Percentiles rank a stretch among this genome's conserved stretches.
Conservation (phyloP, 2,797 vertebrate genomes). For the Strix occidentalis region DNA sequence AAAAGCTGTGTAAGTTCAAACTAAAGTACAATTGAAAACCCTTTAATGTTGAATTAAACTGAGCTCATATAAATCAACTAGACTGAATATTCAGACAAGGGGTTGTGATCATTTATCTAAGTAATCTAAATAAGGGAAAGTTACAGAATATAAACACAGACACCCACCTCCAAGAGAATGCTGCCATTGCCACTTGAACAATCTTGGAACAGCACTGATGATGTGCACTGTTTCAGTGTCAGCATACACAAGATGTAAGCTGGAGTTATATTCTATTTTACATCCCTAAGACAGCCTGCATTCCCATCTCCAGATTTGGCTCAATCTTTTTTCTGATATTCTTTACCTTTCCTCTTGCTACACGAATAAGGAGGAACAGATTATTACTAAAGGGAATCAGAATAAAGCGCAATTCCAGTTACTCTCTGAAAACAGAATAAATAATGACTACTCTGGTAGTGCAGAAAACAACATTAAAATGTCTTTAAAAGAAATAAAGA, state of each 20-base stretch:
- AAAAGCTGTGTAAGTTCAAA: not conserved
- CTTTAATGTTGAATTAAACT: not conserved
- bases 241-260: not conserved
- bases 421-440: not conserved
- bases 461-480: not conserved
- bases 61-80: not conserved
- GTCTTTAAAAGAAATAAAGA: not conserved
- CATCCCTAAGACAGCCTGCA: not conserved
- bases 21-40: not conserved
- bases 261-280: not conserved
- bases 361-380: not conserved
- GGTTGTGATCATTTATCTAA: not conserved
- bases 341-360: not conserved
- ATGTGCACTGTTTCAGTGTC: not conserved
- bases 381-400: not conserved
- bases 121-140: not conserved
- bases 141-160: not conserved
- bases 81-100: not conserved
- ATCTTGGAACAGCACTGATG: not conserved
- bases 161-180: not conserved
- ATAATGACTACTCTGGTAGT: not conserved
- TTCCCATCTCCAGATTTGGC: not conserved
- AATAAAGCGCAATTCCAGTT: not conserved
- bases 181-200: not conserved
- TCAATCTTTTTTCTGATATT: not conserved